Base-by-base conservation (phyloP, 2,888 invertebrate species). In the Mesochorus sp. region DNA sequence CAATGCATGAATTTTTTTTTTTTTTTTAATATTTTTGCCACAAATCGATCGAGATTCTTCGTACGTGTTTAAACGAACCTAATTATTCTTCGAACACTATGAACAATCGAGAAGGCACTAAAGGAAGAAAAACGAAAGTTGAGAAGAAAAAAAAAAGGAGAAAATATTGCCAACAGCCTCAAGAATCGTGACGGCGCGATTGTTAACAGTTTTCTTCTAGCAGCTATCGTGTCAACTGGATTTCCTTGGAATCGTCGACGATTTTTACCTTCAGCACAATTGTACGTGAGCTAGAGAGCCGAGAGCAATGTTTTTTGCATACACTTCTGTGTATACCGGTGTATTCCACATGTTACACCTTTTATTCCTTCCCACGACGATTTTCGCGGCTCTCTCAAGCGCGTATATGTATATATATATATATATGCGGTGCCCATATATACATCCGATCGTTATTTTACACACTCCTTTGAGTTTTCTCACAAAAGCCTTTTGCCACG, bases 381-480 rank as follows among this genome's bases (percentile, higher is more conserved):
- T 71, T 71, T 55, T 47, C 17, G 31, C 26, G 2, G 6, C 14
- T 12, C 55, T 21, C 21, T 44, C 14, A 44, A 42, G 2, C 19
- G 6, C 10, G 21, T 5, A 26, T n/a, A 28, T 12, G 14, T 8
- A 14, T 3, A 21, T 3, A 1, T 2, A 21, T n/a, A 49, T n/a
- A 12, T 5, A 1, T 10, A 26, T 17, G n/a, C n/a, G 5, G n/a
- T 53, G 3, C 28, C 24, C 8, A 31, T 24, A 47, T 6, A 44
- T 31, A 51, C 19, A 37, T 8, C 28, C 59, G 47, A 47, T 62
- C 68, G 75, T 75, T 75, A 70, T 70, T 75, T 70, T n/a, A n/a
- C 37, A 62, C 55, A 68, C 55, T 21, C 42, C 37, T 44, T 44
- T 28, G 55, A 28, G 37, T 61, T 61, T 44, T 68, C 62, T 51